phyloP scores from a whole-genome alignment of 1,140 invertebrate species.

The Drosophila equinoxialis region DNA sequence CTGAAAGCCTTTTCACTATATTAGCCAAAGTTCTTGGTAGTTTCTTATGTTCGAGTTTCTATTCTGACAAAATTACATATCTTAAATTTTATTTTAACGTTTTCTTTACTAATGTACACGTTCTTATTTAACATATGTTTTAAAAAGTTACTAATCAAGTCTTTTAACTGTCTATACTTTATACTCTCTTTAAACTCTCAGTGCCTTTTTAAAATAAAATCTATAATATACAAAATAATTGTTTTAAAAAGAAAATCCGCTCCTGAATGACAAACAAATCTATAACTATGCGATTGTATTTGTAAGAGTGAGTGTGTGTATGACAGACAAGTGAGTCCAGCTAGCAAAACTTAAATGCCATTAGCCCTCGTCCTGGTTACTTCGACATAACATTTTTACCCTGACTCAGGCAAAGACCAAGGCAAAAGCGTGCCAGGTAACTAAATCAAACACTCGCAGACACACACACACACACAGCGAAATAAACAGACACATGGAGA shows the following conservation, averaged over 20 bases:
- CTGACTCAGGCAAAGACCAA: conserved; percentile 26
- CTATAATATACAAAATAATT: no score
- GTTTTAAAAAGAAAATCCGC: not conserved
- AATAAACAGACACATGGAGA: conserved; percentile 14
- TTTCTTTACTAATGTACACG: no score
- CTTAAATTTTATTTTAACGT: no score
- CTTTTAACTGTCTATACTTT: no score
- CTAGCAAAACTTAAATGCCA: conserved; percentile 74
- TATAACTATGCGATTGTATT: conserved; percentile 11
- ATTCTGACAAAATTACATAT: no score
- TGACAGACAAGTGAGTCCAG: conserved; percentile 24
- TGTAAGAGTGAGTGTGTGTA: conserved; percentile 17
- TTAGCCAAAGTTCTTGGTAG: no score
- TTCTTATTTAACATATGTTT: no score
- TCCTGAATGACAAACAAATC: conserved; percentile 7
- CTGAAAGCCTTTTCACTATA: no score
- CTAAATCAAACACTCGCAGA: conserved; percentile 50
- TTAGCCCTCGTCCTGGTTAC: conserved; percentile 63
- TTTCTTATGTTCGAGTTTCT: no score
- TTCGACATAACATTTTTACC: conserved; percentile 46
- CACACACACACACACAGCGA: conserved; percentile 32
- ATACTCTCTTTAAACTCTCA: no score
- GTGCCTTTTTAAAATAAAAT: no score
- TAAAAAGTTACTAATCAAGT: no score
- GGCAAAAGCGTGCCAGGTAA: conserved; percentile 77